Evolutionary conservation across 2,797 vertebrate genomes (phyloP).

Genomic region (Poeciliopsis gracilis): DNA sequence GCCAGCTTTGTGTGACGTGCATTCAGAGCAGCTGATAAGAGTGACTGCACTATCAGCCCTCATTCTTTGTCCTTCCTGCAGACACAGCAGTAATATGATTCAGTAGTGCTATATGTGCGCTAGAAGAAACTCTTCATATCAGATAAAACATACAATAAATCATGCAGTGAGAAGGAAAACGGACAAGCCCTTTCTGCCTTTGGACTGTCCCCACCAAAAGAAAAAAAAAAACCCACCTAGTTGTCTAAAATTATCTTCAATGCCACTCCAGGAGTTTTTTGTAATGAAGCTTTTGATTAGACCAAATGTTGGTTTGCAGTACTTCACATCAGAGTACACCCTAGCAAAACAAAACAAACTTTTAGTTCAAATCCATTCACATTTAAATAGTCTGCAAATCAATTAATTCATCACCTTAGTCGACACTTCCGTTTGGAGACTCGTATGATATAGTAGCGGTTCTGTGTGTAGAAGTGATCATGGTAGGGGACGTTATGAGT

Average conservation of each 20-base stretch:
- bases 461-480: conserved; percentile 96
- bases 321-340: conserved; percentile 92
- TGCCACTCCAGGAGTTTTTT: conserved; percentile 94
- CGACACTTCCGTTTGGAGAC: conserved; percentile 89
- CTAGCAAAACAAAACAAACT: conserved; percentile 71
- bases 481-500: conserved; percentile 97
- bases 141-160: conserved; percentile 43
- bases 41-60: neutral
- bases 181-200: neutral
- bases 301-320: conserved; percentile 96
- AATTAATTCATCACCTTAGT: conserved; percentile 81
- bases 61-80: conserved; percentile 8
- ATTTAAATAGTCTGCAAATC: neutral
- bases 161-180: conserved; percentile 2
- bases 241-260: conserved; percentile 92
- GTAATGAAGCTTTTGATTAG: conserved; percentile 93
- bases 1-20: neutral
- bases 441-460: conserved; percentile 88
- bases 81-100: conserved; percentile 32
- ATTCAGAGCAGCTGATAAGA: conserved; percentile 13
- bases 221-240: conserved; percentile 74
- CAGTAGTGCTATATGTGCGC: neutral
- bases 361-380: neutral
- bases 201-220: too few species aligned
- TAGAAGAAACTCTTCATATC: conserved; percentile 23